phyloP scores from a whole-genome alignment of 1,140 invertebrate species.

The Drosophila sechellia region DNA sequence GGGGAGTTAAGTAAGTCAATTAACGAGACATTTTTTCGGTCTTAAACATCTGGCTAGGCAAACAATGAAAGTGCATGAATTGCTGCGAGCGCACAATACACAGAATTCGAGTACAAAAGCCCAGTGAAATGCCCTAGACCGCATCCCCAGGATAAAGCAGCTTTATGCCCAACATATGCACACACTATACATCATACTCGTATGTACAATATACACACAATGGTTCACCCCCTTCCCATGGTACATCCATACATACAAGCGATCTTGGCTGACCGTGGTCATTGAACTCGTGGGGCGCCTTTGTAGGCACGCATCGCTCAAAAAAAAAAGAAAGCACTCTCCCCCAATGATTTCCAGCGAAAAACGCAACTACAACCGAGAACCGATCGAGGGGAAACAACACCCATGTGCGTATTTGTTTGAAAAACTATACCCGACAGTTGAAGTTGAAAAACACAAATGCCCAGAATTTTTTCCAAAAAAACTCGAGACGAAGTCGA shows the following conservation, averaged over 20 bases:
- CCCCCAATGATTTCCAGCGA: slow-evolving; percentile 35
- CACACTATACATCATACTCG: not conserved
- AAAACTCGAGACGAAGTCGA: slow-evolving; percentile 3
- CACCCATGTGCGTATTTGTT: slow-evolving; percentile 17
- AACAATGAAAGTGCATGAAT: slow-evolving; percentile 32
- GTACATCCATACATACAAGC: slow-evolving; percentile 3
- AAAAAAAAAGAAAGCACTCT: slow-evolving; percentile 43
- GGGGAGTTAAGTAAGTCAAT: slow-evolving; percentile 29
- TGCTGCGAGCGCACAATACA: slow-evolving; percentile 24
- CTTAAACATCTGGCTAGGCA: slow-evolving; percentile 39
- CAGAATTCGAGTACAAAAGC: slow-evolving; percentile 30
- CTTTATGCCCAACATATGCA: slow-evolving; percentile 10
- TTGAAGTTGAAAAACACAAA: slow-evolving; percentile 15
- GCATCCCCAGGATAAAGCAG: slow-evolving; percentile 34
- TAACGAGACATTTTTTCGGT: slow-evolving; percentile 29
- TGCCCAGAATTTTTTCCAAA: slow-evolving; percentile 11
- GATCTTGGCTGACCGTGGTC: slow-evolving; percentile 47
- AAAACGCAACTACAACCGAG: slow-evolving; percentile 27
- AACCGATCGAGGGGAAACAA: slow-evolving; percentile 30
- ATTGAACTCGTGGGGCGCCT: slow-evolving; percentile 43
- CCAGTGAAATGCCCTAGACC: slow-evolving; percentile 41
- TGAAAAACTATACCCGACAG: slow-evolving; percentile 38
- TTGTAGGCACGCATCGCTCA: slow-evolving; percentile 33
- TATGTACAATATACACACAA: slow-evolving; percentile 14
- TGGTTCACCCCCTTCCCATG: slow-evolving; percentile 11